Conservation (phyloP, 2,113 vertebrate species). For the Herpetotheres cachinnans region DNA sequence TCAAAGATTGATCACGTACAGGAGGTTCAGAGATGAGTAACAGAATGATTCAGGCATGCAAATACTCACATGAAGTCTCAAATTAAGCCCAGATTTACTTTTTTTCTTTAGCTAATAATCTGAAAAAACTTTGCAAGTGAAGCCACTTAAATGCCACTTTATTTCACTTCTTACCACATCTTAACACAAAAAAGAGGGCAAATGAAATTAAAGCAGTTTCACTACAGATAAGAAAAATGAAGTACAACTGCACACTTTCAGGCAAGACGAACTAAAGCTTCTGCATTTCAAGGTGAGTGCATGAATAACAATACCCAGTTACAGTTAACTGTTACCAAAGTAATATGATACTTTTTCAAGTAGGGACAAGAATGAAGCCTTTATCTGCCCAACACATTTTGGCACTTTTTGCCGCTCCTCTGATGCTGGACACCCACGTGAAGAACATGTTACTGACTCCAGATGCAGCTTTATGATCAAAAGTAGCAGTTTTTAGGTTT, state of each 20-base stretch:
- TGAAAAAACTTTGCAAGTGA: neutral
- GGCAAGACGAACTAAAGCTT: neutral
- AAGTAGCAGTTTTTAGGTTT: neutral
- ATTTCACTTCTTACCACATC: neutral
- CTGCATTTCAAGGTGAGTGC: neutral
- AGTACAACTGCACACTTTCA: neutral
- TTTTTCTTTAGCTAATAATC: neutral
- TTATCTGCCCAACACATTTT: neutral
- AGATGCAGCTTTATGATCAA: neutral
- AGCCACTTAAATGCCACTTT: neutral
- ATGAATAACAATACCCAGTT: neutral
- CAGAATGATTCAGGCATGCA: neutral
- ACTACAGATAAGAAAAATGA: neutral
- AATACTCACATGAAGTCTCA: neutral
- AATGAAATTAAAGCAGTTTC: neutral
- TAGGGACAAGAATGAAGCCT: neutral
- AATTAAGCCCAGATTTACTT: neutral
- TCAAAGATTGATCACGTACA: neutral
- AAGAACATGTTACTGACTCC: accelerated
- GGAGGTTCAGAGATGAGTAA: neutral
- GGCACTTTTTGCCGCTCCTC: neutral
- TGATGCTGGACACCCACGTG: neutral
- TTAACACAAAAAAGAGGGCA: neutral
- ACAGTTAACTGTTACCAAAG: neutral
- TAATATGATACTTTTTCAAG: neutral